phyloP scores from a whole-genome alignment of 2,113 vertebrate genomes.

The Campylorhamphus procurvoides region DNA sequence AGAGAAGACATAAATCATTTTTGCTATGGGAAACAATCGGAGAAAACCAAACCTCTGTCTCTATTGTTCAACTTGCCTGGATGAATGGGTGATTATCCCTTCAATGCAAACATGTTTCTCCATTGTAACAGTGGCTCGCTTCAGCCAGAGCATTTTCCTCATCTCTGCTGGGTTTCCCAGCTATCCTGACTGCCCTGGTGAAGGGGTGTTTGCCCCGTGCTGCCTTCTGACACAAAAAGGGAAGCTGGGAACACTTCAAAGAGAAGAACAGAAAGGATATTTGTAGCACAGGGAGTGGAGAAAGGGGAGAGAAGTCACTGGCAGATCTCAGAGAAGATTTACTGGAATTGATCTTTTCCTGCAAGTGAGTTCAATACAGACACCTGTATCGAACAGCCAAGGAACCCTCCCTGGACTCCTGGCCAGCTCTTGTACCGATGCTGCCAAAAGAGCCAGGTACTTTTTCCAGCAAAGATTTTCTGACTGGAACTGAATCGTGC shows the following conservation, averaged over 20 bases:
- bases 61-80: not conserved
- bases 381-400: not conserved
- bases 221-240: not conserved
- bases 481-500: not conserved
- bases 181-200: not conserved
- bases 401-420: not conserved
- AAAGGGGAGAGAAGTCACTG: not conserved
- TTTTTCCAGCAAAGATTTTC: constrained; percentile 6
- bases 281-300: not conserved
- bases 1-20: not conserved
- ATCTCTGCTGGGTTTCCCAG: not conserved
- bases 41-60: not conserved
- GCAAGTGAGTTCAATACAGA: not conserved
- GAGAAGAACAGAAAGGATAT: not conserved
- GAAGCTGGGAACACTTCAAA: not conserved
- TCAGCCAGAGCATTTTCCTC: not conserved
- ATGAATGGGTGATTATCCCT: not conserved
- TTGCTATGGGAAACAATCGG: not conserved
- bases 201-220: not conserved
- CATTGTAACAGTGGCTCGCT: not conserved
- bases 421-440: not conserved
- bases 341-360: not conserved
- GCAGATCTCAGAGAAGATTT: not conserved
- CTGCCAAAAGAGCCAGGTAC: not conserved
- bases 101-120: not conserved